Percentiles rank a stretch among this genome's conserved stretches.
Conservation (phyloP, 2,797 vertebrate genomes). For the Pangasius macronema region DNA sequence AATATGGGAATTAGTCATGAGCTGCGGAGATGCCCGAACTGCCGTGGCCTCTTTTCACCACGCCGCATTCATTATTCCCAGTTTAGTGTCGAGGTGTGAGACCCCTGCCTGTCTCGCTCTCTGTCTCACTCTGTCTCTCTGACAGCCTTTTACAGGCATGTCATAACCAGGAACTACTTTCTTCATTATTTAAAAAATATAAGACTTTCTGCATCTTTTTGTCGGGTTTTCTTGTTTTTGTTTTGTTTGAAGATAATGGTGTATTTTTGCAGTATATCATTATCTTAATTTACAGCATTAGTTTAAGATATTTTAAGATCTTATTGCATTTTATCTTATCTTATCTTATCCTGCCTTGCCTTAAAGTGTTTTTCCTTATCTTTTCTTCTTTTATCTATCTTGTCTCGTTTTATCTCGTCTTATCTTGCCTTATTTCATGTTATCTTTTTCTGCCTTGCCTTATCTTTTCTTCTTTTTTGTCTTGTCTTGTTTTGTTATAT, state of each 20-base stretch:
- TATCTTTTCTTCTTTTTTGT: not conserved
- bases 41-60: slow-evolving; percentile 73
- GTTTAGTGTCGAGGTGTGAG: slow-evolving; percentile 71
- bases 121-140: not conserved
- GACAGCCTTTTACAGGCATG: slow-evolving; percentile 44
- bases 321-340: not conserved
- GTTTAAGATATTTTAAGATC: not conserved
- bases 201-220: slow-evolving; percentile 5
- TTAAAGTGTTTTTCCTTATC: not conserved
- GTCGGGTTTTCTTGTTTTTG: not conserved
- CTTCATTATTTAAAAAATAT: slow-evolving; percentile 30
- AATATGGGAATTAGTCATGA: slow-evolving; percentile 91
- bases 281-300: not conserved
- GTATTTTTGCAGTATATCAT: not conserved
- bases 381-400: no score
- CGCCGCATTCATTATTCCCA: slow-evolving; percentile 68
- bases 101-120: not conserved
- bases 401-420: not conserved
- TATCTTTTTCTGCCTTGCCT: no score
- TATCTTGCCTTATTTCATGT: not conserved
- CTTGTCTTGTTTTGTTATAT: not conserved
- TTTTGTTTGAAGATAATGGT: not conserved
- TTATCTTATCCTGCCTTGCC: not conserved
- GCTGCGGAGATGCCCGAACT: slow-evolving; percentile 83
- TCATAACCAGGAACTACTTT: slow-evolving; percentile 51